Percentiles rank a stretch among this genome's conserved stretches.
Evolutionary conservation across 1,140 invertebrate species (phyloP).

Genomic region (Formica selysi): DNA sequence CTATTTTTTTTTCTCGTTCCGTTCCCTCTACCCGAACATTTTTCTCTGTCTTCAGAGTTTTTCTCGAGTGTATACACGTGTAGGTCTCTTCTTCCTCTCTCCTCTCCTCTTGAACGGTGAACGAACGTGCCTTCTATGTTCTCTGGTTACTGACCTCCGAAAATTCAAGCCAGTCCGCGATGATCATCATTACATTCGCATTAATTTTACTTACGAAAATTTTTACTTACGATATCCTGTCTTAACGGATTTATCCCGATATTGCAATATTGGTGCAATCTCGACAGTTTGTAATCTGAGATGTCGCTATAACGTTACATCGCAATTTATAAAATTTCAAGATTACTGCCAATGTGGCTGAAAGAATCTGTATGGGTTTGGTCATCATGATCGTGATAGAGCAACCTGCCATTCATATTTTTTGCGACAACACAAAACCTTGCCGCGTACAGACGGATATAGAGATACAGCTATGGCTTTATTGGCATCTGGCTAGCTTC

Average conservation of each 20-base stretch:
- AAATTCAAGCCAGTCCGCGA: conserved; percentile 77
- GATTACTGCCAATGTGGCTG: conserved; percentile 2
- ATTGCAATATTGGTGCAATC: conserved; percentile 6
- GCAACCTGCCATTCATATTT: conserved; percentile 2
- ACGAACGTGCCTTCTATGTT: conserved; percentile 67
- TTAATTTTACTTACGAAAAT: conserved; percentile 1
- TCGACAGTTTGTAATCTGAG: conserved; percentile 1
- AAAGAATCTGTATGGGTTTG: neutral
- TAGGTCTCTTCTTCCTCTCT: conserved; percentile 80
- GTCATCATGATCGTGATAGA: conserved; percentile 36
- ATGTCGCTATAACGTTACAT: conserved; percentile 21
- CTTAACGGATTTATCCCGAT: neutral
- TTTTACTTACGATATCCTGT: neutral
- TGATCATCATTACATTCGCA: neutral
- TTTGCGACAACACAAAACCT: conserved; percentile 33
- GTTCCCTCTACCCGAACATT: neutral
- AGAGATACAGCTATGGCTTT: conserved; percentile 48
- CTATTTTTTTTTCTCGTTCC: conserved; percentile 40
- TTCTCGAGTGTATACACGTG: conserved; percentile 50
- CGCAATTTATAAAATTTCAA: conserved; percentile 1
- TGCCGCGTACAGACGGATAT: neutral
- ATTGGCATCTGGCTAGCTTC: conserved; percentile 44
- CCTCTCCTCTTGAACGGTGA: conserved; percentile 54
- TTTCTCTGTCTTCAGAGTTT: conserved; percentile 35
- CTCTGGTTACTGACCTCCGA: conserved; percentile 86